These are phyloP conservation scores for Acleris laterana DNA, from an alignment of 2,888 invertebrate genomes.

Conservation along the genomic window DNA sequence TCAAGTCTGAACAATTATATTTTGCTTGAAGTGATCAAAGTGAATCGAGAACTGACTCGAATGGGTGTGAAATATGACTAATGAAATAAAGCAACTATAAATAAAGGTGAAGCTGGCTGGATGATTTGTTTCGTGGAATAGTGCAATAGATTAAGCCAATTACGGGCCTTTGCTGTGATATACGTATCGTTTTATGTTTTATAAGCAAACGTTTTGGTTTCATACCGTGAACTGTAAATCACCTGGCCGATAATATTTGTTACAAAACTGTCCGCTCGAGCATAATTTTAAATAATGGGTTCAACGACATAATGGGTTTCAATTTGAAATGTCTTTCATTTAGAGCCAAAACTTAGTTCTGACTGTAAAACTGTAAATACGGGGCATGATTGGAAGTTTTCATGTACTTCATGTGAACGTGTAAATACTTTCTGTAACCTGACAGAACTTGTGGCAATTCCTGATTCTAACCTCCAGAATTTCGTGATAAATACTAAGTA, in stretches of 20 bases:
- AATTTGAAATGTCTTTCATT: too few relatives aligned
- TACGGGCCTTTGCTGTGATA: slow-evolving; percentile 34
- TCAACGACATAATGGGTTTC: too few relatives aligned
- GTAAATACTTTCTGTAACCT: too few relatives aligned
- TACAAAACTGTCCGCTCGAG: too few relatives aligned
- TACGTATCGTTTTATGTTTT: slow-evolving; percentile 25
- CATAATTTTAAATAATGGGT: too few relatives aligned
- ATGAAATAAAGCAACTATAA: slow-evolving; percentile 43
- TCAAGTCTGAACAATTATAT: slow-evolving; percentile 26
- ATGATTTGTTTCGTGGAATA: slow-evolving; percentile 36
- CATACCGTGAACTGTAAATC: slow-evolving; percentile 8
- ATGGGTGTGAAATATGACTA: slow-evolving; percentile 46
- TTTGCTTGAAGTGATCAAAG: slow-evolving; percentile 37
- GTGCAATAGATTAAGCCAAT: slow-evolving; percentile 35
- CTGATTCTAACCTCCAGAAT: too few relatives aligned
- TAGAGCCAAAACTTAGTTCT: too few relatives aligned
- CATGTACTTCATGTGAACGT: too few relatives aligned
- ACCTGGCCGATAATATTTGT: neutral
- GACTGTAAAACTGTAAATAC: too few relatives aligned
- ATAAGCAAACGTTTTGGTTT: slow-evolving; percentile 3
- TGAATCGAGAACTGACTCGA: slow-evolving; percentile 39
- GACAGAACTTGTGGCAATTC: too few relatives aligned
- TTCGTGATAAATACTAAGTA: too few relatives aligned
- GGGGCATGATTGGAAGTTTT: too few relatives aligned
- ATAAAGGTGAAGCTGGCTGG: slow-evolving; percentile 35